phyloP scores from a whole-genome alignment of 2,888 invertebrate genomes.

The Helleia helle region DNA sequence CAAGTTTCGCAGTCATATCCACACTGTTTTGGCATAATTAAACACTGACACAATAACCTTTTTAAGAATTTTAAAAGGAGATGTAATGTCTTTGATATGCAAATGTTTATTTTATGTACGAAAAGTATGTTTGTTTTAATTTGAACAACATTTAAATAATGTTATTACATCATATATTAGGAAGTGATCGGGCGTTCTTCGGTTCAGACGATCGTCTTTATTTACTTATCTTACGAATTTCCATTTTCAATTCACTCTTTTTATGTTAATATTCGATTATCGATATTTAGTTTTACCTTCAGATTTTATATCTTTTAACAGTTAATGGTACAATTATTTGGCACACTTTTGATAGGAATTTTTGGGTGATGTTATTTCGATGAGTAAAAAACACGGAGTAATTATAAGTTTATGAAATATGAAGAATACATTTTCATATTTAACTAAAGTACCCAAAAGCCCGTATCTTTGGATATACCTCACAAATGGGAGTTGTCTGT shows the following conservation, averaged over 20 bases:
- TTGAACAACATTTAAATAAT: background rate
- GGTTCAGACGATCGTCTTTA: background rate
- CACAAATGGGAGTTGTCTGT: no score
- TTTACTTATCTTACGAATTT: background rate
- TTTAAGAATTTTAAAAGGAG: conserved; percentile 15
- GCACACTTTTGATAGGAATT: background rate
- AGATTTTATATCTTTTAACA: conserved; percentile 4
- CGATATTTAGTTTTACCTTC: background rate
- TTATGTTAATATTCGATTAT: background rate
- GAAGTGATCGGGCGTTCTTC: background rate
- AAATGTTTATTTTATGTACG: background rate
- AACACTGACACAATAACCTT: conserved; percentile 24
- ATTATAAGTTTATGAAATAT: no score
- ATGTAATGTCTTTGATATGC: conserved; percentile 8
- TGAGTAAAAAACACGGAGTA: no score
- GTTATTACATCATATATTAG: background rate
- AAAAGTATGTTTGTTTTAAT: background rate
- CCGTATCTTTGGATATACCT: no score
- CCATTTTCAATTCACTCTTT: background rate
- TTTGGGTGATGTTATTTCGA: background rate
- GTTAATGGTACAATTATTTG: background rate
- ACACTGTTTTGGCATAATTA: conserved; percentile 26
- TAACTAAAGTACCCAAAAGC: no score
- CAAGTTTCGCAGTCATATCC: conserved; percentile 22
- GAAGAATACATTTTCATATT: no score